Base-by-base conservation (phyloP, 2,888 invertebrate genomes). In the Tridacna gigas region DNA sequence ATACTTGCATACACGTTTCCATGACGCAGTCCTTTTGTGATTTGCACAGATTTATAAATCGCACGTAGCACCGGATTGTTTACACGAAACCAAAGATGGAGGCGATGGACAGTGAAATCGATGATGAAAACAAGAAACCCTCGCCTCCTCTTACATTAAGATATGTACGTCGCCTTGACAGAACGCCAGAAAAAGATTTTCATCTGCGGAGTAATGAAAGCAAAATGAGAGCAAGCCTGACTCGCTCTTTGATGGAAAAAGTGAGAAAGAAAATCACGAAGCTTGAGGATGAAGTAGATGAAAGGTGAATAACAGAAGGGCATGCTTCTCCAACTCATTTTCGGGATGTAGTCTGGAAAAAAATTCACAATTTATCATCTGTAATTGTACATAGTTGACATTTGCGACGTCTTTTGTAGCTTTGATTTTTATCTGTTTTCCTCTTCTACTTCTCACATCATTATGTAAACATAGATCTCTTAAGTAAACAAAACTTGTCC, bases 231-330 rank as follows among this genome's bases (percentile, higher is more conserved):
- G 84, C 91, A 7, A 88, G 90, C 84, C 82, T 90, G 45, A 83
- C 92, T 28, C 85, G 94, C 47, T 69, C 86, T 47, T 88, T 91
- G 18, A 79, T 90, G 51, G 89, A 89, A 51, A 88, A 87, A 60
- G 89, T 90, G 22, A 80, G 88, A 63, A 86, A 82, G 12, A 92
- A 91, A 80, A 87, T 93, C 15, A 86, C 86, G 20, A 76, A 83
- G 11, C 77, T 94, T 22, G 89, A 91, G 83, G 92, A 93, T 84
- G 92, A 92, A 77, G 79, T 92, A 12, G 91, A 91, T 22, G 87
- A 92, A 83, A 92, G 91, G 94, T 94, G 28, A 63, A 37, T 37
- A 37, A 37, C 37, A 7, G 2, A 37, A 7, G 37, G 37, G 37
- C 37, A 37, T 37, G 37, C 37, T 37, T 37, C 3, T 4, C 2